Evolutionary conservation across 2,888 invertebrate genomes (phyloP), one percentile per base, ranked within the genome.

Genomic region (Pollenia griseotomentosa): DNA sequence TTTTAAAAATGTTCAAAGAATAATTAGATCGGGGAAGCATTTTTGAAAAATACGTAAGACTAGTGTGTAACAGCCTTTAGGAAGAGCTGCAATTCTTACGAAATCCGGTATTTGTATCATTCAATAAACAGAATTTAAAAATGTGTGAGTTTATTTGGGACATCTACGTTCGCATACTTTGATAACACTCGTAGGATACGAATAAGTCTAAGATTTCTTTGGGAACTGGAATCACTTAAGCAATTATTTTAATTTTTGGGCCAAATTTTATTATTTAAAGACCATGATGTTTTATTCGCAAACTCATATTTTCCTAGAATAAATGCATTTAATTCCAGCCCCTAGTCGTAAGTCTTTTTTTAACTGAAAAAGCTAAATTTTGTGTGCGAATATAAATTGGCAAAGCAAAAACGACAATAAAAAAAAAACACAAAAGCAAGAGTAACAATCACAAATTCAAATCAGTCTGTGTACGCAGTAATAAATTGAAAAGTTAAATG

Each of bases 401-500:
- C n/a, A 33, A 44, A 23, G 42, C 8, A 2, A 12, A 19, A 57
- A 33, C 19, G 19, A 70, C 3, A 19, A 23, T 1, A 12, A 23
- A n/a, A 55, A 66, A 65, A 23, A 46, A 23, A 70, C 0, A 53
- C n/a, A 33, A 23, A 44, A 59, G 12, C 16, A 40, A 42, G 53
- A 5, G 2, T 9, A 53, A 63, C 46, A 71, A 80, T 71, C 63
- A 73, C 44, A 63, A 71, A 46, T 71, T 71, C 44, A 80, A 80
- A 71, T 80, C 63, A 73, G 63, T 73, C 33, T 73, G 71, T 71
- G 53, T 63, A 42, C 33, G 16, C 16, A 63, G 63, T 63, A 53
- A 63, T 63, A 80, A 80, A 80, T 80, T 71, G 33, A 55, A 65
- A 46, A 71, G 42, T 44, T 70, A 42, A 79, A 61, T 19, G 70